Evolutionary conservation across 2,113 vertebrate species (phyloP), one percentile per base, ranked within the genome.

Genomic region (Cyanistes caeruleus): DNA sequence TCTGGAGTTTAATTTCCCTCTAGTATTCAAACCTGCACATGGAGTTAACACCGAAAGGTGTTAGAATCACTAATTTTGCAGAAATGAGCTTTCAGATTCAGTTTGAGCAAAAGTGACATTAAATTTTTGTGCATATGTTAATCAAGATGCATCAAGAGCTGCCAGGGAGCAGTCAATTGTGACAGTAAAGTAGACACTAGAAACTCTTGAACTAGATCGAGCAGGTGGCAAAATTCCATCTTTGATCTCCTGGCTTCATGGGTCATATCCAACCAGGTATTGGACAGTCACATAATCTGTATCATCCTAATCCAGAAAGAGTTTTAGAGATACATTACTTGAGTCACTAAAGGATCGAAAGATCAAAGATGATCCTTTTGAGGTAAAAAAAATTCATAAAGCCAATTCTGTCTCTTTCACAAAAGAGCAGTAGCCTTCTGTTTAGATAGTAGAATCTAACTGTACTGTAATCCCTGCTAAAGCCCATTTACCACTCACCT

Each of bases 371-470:
- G 2, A 39, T 55, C 76, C 5, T 78, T 89, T 27, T 35, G 37
- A 60, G 7, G 27, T 81, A 15, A 78, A 82, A 82, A 43, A 46
- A 77, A 51, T 51, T 64, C 8, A 60, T n/a, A 77, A 88, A 92
- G 10, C 17, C 3, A 25, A 31, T n/a, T n/a, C 27, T 73, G 13
- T 35, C 4, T 1, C 1, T 55, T 92, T 58, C 0, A 1, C 55
- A 24, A 67, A 90, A 59, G 4, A 78, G 3, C 7, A 31, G 2
- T 39, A 18, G 4, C 25, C 15, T 90, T 55, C 37, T 58, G 0
- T 73, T 83, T 80, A 13, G 22, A 58, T 37, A 53, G 15, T 24
- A 73, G 53, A 9, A 76, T 3, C 1, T 23, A 77, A 21, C 8
- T n/a, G 12, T 55, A 35, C 13, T 39, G 39, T 39, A 77, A 41